Conservation (phyloP, 2,888 invertebrate genomes). For the Lithophane socia region DNA sequence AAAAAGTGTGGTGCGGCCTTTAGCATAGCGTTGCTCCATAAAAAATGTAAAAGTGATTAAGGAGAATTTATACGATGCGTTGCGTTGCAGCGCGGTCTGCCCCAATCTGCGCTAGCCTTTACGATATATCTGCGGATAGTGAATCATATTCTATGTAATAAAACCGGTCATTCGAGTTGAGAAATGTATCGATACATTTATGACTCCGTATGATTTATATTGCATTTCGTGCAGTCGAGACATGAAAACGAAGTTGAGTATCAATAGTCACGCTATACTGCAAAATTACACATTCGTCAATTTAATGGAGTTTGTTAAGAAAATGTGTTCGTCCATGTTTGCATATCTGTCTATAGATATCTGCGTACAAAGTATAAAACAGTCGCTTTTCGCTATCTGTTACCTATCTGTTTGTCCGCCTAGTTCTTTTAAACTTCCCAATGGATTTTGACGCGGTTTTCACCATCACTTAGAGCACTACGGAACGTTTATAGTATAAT, state of each 20-base stretch:
- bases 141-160: neutral
- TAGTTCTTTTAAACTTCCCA: neutral
- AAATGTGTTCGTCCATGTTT: no score
- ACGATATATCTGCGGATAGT: neutral
- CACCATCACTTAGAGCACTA: neutral
- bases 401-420: neutral
- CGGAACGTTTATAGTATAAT: neutral
- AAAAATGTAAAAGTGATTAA: no score
- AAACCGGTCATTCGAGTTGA: neutral
- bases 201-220: slow-evolving; percentile 15
- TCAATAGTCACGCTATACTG: slow-evolving; percentile 17
- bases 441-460: neutral
- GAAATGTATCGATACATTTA: slow-evolving; percentile 16
- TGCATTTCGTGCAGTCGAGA: slow-evolving; percentile 18
- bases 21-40: no score
- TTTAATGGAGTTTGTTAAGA: no score
- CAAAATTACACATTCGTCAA: neutral
- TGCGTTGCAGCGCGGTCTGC: no score
- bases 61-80: no score
- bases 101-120: neutral
- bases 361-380: no score
- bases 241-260: slow-evolving; percentile 13
- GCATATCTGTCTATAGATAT: no score
- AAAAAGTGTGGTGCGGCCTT: neutral
- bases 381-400: no score